These are phyloP conservation scores for Pardalotus punctatus DNA, from an alignment of 2,113 vertebrate species.

Conservation along the genomic window DNA sequence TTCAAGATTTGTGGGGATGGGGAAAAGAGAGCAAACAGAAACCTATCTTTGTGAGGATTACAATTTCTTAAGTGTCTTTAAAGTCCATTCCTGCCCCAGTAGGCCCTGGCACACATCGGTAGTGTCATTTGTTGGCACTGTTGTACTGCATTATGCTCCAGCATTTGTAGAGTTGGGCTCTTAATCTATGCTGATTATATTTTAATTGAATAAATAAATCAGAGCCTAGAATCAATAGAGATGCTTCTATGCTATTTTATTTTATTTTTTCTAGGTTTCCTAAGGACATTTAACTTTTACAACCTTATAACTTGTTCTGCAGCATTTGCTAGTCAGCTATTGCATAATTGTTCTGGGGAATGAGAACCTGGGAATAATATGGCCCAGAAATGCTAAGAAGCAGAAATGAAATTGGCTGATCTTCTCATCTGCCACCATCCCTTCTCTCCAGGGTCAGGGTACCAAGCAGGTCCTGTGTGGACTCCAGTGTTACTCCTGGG, in stretches of 20 bases:
- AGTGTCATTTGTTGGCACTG: neutral
- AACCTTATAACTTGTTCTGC: conserved; percentile 41
- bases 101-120: neutral
- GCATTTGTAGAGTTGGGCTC: neutral
- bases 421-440: neutral
- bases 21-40: neutral
- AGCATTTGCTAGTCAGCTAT: conserved; percentile 35
- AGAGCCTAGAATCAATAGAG: conserved; percentile 28
- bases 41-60: neutral
- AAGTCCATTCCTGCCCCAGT: neutral
- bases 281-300: conserved; percentile 61
- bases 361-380: conserved; percentile 49
- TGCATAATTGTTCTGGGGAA: conserved; percentile 45
- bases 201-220: conserved; percentile 58
- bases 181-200: conserved; percentile 44
- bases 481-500: neutral
- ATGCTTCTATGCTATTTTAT: conserved; percentile 20
- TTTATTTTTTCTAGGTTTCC: conserved; percentile 50
- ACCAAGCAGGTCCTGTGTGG: neutral
- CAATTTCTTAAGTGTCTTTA: neutral
- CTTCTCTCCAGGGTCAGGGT: neutral
- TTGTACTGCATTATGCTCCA: neutral
- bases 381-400: conserved; percentile 56
- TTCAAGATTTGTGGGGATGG: neutral
- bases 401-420: conserved; percentile 19